These are phyloP conservation scores for Aplochiton taeniatus DNA, from an alignment of 2,797 vertebrate species.

Conservation along the genomic window DNA sequence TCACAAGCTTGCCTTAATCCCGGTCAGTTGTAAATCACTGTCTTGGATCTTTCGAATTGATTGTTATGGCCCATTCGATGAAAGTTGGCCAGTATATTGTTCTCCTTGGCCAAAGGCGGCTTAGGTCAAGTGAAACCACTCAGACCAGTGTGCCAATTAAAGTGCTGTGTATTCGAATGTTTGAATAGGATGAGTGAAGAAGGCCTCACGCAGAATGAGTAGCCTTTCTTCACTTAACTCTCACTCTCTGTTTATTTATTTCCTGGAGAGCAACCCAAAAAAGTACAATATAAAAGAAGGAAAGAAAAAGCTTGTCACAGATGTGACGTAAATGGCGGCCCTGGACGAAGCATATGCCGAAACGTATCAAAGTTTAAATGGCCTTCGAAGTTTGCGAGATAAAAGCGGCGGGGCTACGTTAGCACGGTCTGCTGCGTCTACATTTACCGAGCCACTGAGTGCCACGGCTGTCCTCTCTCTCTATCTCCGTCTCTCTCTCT, in stretches of 20 bases:
- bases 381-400: constrained; percentile 35
- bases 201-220: constrained; percentile 7
- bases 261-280: not conserved
- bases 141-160: constrained; percentile 12
- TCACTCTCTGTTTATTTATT: not conserved
- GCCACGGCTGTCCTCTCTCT: constrained; percentile 15
- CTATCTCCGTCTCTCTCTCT: not conserved
- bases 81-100: constrained; percentile 36
- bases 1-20: constrained; percentile 37
- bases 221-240: not conserved
- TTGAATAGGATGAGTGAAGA: constrained; percentile 15
- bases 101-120: constrained; percentile 1
- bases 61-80: constrained; percentile 57
- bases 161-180: constrained; percentile 15
- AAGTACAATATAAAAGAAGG: not conserved
- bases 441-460: constrained; percentile 48
- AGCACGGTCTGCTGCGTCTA: constrained; percentile 29
- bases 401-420: not conserved
- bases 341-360: no score
- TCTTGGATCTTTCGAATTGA: constrained; percentile 21
- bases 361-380: constrained; percentile 15
- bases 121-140: constrained; percentile 33
- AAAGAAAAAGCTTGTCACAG: no score
- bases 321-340: no score
- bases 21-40: constrained; percentile 43